Base-by-base conservation (phyloP, 2,888 invertebrate genomes). In the Drosophila siamana region DNA sequence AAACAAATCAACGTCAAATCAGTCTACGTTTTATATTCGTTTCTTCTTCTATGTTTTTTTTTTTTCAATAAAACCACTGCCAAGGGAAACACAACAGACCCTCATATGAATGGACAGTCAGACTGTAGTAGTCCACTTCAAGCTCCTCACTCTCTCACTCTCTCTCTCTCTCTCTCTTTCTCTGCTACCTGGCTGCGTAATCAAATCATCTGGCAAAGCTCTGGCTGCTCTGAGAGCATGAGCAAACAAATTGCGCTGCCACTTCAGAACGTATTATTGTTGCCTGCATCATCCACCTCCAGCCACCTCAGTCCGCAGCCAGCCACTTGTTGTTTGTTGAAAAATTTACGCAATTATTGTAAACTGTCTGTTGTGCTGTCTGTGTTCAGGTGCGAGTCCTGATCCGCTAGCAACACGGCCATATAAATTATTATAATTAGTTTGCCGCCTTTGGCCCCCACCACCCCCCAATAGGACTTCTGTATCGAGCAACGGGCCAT, bases 361-460 rank as follows among this genome's bases (percentile, higher is more conserved):
- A 38, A 38, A 38, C 36, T 38, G 78, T 30, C 54, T 13, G 41
- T 52, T 16, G n/a, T n/a, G n/a, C n/a, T n/a, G n/a, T n/a, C 28
- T 11, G 16, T 38, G 28, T 15, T 8, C 87, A 75, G 76, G 76
- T 72, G 74, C 38, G 48, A 15, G 22, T 43, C 36, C 16, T 26
- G 44, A 55, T 50, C 30, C 54, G 46, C 16, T n/a, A 47, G 36
- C 48, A 9, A 43, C 22, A 56, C 41, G 57, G 50, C 48, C 62
- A 64, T 55, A 77, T 62, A 78, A 77, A 78, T 80, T 72, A 61
- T 44, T 40, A 78, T 88, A 85, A 88, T 85, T 88, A 78, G 81
- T 86, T 72, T 78, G 67, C 43, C 43, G 61, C 47, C 56, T 30
- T 55, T 46, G 30, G 11, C 40, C 60, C 52, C n/a, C 16, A n/a